These are phyloP conservation scores for Hirudinaria manillensis DNA, from an alignment of 2,888 invertebrate genomes.

Conservation along the genomic window DNA sequence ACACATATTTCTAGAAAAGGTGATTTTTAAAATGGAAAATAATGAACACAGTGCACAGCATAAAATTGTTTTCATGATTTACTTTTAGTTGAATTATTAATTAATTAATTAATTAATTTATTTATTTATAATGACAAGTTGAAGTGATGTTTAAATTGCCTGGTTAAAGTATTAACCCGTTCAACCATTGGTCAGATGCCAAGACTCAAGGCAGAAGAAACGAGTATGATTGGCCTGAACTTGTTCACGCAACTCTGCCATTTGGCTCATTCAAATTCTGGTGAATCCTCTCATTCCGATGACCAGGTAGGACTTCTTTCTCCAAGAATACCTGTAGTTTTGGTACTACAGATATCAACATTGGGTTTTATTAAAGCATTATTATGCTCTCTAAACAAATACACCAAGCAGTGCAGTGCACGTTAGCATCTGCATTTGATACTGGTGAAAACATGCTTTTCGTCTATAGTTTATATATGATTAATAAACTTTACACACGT, in stretches of 20 bases:
- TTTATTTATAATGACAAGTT: not conserved
- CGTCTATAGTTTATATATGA: no score
- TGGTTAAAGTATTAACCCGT: no score
- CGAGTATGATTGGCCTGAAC: constrained; percentile 83
- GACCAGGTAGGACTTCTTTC: constrained; percentile 57
- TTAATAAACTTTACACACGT: not conserved
- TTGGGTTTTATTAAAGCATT: no score
- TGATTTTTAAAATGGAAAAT: constrained; percentile 36
- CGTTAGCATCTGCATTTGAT: no score
- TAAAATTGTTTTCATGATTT: not conserved
- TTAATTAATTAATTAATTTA: not conserved
- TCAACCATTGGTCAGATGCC: constrained; percentile 60
- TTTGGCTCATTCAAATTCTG: constrained; percentile 70
- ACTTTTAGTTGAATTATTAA: not conserved
- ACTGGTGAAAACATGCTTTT: no score
- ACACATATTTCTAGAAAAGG: constrained; percentile 77
- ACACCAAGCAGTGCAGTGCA: no score
- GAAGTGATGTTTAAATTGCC: no score
- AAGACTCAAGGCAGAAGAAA: constrained; percentile 76
- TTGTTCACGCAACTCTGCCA: constrained; percentile 80
- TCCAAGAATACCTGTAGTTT: no score
- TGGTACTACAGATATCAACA: no score
- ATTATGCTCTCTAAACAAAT: no score
- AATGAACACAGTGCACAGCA: no score
- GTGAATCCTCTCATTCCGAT: constrained; percentile 57